A percentile compares a stretch with the other conserved stretches of the same genome.
Evolutionary conservation across 2,888 invertebrate species (phyloP).

Genomic region (Pocota personata): DNA sequence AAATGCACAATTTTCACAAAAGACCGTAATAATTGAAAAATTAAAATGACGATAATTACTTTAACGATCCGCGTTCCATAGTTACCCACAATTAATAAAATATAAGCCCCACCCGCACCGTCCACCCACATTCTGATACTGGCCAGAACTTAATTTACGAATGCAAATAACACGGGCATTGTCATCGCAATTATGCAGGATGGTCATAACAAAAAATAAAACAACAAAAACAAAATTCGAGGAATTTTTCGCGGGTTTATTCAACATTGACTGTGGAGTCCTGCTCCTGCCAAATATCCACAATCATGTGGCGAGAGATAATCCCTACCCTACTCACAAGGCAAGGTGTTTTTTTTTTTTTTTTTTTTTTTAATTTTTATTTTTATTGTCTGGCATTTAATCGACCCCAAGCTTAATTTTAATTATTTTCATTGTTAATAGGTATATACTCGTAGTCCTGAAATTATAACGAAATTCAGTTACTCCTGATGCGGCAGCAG

Average conservation of each 20-base stretch:
- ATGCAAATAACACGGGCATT: constrained; percentile 68
- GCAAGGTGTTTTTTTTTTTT: constrained; percentile 2
- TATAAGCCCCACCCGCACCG: neutral
- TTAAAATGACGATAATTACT: constrained; percentile 68
- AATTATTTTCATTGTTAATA: constrained; percentile 41
- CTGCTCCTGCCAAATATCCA: neutral
- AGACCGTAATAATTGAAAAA: constrained; percentile 67
- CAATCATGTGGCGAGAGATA: neutral
- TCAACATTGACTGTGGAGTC: neutral
- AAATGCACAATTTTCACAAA: constrained; percentile 30
- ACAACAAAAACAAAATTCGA: constrained; percentile 27
- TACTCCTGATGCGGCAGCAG: neutral
- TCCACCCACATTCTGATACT: neutral
- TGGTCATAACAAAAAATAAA: constrained; percentile 28
- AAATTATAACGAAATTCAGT: neutral
- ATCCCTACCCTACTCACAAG: neutral
- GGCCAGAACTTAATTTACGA: constrained; percentile 50
- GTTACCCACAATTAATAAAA: constrained; percentile 50
- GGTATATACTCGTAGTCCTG: neutral
- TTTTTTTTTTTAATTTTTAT: constrained; percentile 23
- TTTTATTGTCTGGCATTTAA: constrained; percentile 23
- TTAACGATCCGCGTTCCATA: constrained; percentile 53
- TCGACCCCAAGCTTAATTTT: constrained; percentile 45
- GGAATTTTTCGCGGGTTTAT: constrained; percentile 5
- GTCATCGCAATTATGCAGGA: constrained; percentile 64